phyloP scores from a whole-genome alignment of 1,140 invertebrate species.

The Maconellicoccus hirsutus region DNA sequence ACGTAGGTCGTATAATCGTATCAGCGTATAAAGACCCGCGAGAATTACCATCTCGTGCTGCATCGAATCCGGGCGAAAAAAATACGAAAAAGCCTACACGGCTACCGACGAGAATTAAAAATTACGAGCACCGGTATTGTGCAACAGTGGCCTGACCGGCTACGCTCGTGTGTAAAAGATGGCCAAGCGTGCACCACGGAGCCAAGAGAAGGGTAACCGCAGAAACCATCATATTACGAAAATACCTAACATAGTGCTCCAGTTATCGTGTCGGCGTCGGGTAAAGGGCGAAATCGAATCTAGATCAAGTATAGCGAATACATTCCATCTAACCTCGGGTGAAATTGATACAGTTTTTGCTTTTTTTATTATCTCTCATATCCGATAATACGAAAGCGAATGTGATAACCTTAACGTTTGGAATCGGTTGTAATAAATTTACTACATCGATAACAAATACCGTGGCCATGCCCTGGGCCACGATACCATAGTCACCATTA shows the following conservation, averaged over 20 bases:
- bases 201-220: too few relatives aligned
- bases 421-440: not conserved
- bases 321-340: not conserved
- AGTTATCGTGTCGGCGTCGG: not conserved
- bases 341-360: not conserved
- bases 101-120: constrained; percentile 4
- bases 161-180: not conserved
- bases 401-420: not conserved
- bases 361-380: not conserved
- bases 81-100: not conserved
- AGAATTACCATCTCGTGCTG: too few relatives aligned
- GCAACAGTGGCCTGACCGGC: too few relatives aligned
- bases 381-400: not conserved
- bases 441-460: not conserved
- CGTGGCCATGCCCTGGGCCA: too few relatives aligned
- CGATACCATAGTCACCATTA: too few relatives aligned
- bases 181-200: not conserved
- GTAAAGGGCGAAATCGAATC: not conserved
- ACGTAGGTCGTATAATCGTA: constrained; percentile 1
- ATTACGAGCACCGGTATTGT: constrained; percentile 3
- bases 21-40: not conserved
- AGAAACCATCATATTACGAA: not conserved
- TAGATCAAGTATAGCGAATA: not conserved
- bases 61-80: too few relatives aligned
- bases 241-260: not conserved